A percentile compares a stretch with the other conserved stretches of the same genome.
phyloP scores from a whole-genome alignment of 2,797 vertebrate species.

The Crenichthys baileyi region DNA sequence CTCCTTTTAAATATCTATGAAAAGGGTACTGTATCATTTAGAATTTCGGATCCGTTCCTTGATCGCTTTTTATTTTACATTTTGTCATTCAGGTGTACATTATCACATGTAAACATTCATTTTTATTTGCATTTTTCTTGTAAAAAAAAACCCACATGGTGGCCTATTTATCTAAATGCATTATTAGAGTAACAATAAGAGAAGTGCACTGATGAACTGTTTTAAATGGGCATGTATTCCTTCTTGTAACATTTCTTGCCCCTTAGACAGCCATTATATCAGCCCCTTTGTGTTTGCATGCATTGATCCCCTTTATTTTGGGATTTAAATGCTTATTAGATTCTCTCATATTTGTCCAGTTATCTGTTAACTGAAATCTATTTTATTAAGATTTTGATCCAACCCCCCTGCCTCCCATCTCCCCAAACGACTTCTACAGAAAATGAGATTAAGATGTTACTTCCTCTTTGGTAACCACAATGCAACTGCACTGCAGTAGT shows the following conservation, averaged over 20 bases:
- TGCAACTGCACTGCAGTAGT: constrained; percentile 39
- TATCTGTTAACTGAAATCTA: constrained; percentile 16
- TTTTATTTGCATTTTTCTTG: background rate
- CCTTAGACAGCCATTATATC: background rate
- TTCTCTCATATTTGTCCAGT: constrained; percentile 7
- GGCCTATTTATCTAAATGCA: constrained; percentile 11
- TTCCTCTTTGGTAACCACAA: constrained; percentile 73
- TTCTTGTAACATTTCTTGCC: constrained; percentile 2
- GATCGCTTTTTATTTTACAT: background rate
- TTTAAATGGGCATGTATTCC: constrained; percentile 9
- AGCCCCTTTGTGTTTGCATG: constrained; percentile 18
- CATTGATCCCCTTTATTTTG: background rate
- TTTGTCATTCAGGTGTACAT: background rate
- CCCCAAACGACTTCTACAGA: constrained; percentile 15
- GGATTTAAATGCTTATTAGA: constrained; percentile 10
- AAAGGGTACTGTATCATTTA: background rate
- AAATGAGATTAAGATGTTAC: constrained; percentile 59
- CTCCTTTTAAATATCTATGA: background rate
- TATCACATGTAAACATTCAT: background rate
- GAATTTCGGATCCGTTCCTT: background rate
- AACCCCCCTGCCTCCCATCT: background rate
- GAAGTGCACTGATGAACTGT: background rate
- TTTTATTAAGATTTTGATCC: constrained; percentile 22
- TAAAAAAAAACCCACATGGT: constrained; percentile 15
- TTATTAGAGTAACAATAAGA: background rate